Base-by-base conservation (phyloP, 2,888 invertebrate genomes). In the Blastobasis lacticolella region DNA sequence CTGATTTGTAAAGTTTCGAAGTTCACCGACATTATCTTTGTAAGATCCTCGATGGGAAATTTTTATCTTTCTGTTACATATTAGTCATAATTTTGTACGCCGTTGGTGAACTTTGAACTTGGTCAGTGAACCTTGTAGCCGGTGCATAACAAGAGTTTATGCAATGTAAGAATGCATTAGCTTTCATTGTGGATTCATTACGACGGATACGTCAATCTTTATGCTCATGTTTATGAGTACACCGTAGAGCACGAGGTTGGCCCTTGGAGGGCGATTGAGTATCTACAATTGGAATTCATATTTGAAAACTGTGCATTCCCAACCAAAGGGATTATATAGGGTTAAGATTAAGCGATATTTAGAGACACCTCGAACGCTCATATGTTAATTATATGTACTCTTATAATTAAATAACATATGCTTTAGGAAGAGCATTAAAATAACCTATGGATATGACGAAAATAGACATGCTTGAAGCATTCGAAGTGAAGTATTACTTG, bases 331-430 rank as follows among this genome's bases (percentile, higher is more conserved):
- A 60, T 60, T 64, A 62, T 52, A 54, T 77, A 75, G 72, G 59
- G 66, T 67, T 76, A 75, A 75, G 71, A 60, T 67, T 64, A 66
- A 75, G 73, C 62, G 53, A 71, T 71, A 62, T 71, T 67, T 70
- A 65, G 60, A 61, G 57, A 60, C 56, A 61, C 59, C 71, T 66
- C 62, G 64, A 69, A 67, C 71, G 72, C 77, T 77, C 78, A 75
- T 69, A 67, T 59, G 61, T 63, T 69, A 58, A 62, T 62, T 63
- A 23, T 23, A 23, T 23, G 23, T 64, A 66, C 65, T 50, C 62
- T 53, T 65, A 67, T 46, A 38, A 9, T 38, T 62, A 63, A 60
- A 65, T 69, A 69, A 67, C 70, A 67, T 65, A 63, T 62, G 73
- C 73, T 73, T 71, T 60, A 66, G 62, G 58, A 61, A 61, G 61